phyloP scores from a whole-genome alignment of 2,797 vertebrate genomes.

The Pogonophryne albipinna region DNA sequence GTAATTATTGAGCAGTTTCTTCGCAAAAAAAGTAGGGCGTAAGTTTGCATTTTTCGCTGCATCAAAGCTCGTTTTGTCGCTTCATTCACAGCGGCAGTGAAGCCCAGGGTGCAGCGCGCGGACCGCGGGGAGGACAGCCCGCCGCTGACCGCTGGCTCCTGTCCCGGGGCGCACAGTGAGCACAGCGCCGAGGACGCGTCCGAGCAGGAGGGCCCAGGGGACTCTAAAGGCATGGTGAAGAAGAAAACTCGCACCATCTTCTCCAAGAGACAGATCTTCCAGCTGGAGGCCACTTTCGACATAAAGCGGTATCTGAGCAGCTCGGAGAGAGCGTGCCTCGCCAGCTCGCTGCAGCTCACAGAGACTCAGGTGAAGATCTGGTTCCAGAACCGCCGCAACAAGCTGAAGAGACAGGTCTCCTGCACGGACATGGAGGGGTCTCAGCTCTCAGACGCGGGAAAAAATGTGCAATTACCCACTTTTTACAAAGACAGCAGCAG shows the following conservation, averaged over 20 bases:
- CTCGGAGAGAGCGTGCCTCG: conserved; percentile 89
- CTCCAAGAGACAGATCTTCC: conserved; percentile 90
- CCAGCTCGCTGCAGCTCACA: conserved; percentile 87
- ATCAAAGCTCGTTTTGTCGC: conserved; percentile 49
- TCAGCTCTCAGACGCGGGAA: conserved; percentile 72
- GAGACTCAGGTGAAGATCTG: conserved; percentile 89
- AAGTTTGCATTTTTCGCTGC: not conserved
- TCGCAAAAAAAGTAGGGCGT: not conserved
- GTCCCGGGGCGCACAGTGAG: conserved; percentile 58
- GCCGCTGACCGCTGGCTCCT: conserved; percentile 33
- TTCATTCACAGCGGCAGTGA: conserved; percentile 67
- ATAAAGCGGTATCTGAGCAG: conserved; percentile 90
- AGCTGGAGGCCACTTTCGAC: conserved; percentile 88
- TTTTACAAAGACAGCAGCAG: conserved; percentile 86
- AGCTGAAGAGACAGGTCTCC: conserved; percentile 85
- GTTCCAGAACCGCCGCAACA: conserved; percentile 89
- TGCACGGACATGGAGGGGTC: conserved; percentile 77
- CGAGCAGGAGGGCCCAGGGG: conserved; percentile 48
- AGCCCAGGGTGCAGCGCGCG: conserved; percentile 10
- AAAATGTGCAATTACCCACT: conserved; percentile 79
- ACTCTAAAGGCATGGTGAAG: conserved; percentile 76
- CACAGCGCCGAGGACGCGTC: conserved; percentile 66
- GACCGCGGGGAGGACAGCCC: conserved; percentile 44
- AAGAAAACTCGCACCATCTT: conserved; percentile 92
- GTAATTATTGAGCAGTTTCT: not conserved